Evolutionary conservation across 2,113 vertebrate genomes (phyloP), one percentile per base, ranked within the genome.

Genomic region (Myotis davidii): DNA sequence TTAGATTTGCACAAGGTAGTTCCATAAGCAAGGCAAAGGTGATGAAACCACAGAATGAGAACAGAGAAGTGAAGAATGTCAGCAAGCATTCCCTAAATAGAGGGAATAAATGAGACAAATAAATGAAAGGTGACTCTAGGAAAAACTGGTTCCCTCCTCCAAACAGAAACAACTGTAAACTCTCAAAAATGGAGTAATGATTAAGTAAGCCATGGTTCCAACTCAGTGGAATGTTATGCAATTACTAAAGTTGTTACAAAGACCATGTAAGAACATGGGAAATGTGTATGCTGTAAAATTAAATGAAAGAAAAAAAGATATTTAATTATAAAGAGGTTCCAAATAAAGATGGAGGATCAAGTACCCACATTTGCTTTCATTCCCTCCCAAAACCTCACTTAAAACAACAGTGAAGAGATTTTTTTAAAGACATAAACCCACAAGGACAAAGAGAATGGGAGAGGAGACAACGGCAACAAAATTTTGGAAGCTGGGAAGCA

Each of bases 341-440:
- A 97, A 96, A 92, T 96, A 96, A 95, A 96, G 92, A 95, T 91
- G 89, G 82, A 96, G 86, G 78, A 92, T 95, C 74, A 86, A 97
- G 95, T 97, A 90, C 87, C 87, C 96, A 94, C 94, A 96, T 76
- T 97, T 82, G 85, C 96, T 97, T 97, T 97, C 88, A 97, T 97
- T 91, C 85, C 83, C 37, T 97, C 94, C 96, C 94, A 97, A 97
- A 97, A 97, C 96, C 96, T 97, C 97, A 97, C 95, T 97, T 97
- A 84, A 97, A 97, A 89, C 94, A 97, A 97, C 97, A 97, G 83
- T 76, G 61, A 92, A 92, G 92, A 92, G 78, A 76, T 91, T 94
- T 95, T 96, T 96, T 96, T 97, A 9, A 37, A 96, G 94, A 64
- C 93, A 82, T 54, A 96, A 97, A 97, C 97, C 97, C 97, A 89